Base-by-base conservation (phyloP, 2,113 vertebrate species). In the Tamias sibiricus region DNA sequence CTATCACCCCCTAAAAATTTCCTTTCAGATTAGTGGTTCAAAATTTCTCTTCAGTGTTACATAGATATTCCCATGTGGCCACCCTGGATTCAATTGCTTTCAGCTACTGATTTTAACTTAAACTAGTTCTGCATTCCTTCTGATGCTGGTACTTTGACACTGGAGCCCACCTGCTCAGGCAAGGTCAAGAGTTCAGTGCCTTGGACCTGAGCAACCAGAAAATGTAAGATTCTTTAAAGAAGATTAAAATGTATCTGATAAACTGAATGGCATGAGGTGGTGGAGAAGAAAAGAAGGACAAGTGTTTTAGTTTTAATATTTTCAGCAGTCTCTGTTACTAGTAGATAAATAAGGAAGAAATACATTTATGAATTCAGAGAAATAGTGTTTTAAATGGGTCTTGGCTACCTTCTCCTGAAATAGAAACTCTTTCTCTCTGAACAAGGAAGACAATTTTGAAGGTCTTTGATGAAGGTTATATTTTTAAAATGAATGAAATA, bases 341-440 rank as follows among this genome's bases (percentile, higher is more conserved):
- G 4, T 95, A 87, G 26, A 54, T 49, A 28, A 37, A 35, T 74
- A 94, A 80, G 42, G 35, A 2, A 35, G 52, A 87, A 59, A 20
- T 54, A 32, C 2, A 87, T 1, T 84, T 95, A 6, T 72, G 17
- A 97, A 74, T 85, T 92, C 19, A 85, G 76, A 74, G 4, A 76
- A 59, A 59, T 64, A 10, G 0, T 42, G 84, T 72, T 22, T 35
- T 92, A 77, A 84, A n/a, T n/a, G 1, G 81, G 0, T 47, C 6
- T 84, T 79, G 35, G 26, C 62, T 87, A 28, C 11, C 9, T 47
- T 94, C 17, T 54, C 40, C 40, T 84, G 32, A 83, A 87, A 83
- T 24, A 83, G 16, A 4, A 37, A 44, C 7, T 3, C 75, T 11
- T 8, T 77, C 14, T 37, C 52, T 0, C 12, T 77, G 57, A 93